These are phyloP conservation scores for Acleris emargana DNA, from an alignment of 2,888 invertebrate species.

Conservation along the genomic window DNA sequence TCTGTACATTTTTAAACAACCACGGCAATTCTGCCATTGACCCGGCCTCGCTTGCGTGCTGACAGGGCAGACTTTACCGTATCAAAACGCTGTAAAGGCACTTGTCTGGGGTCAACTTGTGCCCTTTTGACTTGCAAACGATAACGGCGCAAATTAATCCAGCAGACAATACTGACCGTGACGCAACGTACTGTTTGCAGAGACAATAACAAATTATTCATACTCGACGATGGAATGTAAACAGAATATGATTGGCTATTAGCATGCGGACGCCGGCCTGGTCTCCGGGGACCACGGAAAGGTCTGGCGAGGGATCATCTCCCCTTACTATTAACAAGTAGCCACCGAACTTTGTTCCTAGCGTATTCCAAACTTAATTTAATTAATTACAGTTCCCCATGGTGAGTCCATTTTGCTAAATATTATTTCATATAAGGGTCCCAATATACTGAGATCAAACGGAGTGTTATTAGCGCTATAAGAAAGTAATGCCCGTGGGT, in stretches of 20 bases:
- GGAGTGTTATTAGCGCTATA: slow-evolving; percentile 26
- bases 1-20: slow-evolving; percentile 68
- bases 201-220: slow-evolving; percentile 84
- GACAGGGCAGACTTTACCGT: slow-evolving; percentile 12
- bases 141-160: slow-evolving; percentile 73
- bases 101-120: slow-evolving; percentile 6
- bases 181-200: slow-evolving; percentile 70
- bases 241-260: slow-evolving; percentile 84
- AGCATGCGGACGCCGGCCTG: slow-evolving; percentile 63
- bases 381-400: slow-evolving; percentile 77
- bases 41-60: slow-evolving; percentile 59
- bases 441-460: slow-evolving; percentile 69
- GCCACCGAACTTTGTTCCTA: slow-evolving; percentile 75
- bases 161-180: slow-evolving; percentile 75
- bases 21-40: slow-evolving; percentile 63
- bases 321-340: slow-evolving; percentile 76
- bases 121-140: slow-evolving; percentile 15
- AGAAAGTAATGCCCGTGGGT: slow-evolving; percentile 27
- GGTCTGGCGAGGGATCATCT: slow-evolving; percentile 65
- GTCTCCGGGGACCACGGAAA: slow-evolving; percentile 60
- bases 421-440: slow-evolving; percentile 69
- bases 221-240: slow-evolving; percentile 82
- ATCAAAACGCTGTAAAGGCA: slow-evolving; percentile 20
- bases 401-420: slow-evolving; percentile 72
- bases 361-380: slow-evolving; percentile 80